Evolutionary conservation across 2,113 vertebrate species (phyloP).

Genomic region (Sceloporus tristichus): DNA sequence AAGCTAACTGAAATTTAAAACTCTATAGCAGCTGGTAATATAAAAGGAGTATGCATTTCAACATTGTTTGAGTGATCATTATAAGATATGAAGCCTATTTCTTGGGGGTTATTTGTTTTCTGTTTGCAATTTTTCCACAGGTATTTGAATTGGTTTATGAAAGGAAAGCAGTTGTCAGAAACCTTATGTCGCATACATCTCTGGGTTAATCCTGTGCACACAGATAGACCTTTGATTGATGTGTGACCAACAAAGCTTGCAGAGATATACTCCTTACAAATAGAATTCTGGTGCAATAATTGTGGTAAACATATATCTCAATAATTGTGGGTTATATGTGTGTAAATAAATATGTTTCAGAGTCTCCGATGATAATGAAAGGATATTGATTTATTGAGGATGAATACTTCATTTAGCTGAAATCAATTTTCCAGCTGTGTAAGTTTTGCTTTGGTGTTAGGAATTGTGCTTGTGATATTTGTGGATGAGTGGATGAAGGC

Average conservation of each 20-base stretch:
- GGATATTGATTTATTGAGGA: background rate
- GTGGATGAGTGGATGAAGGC: conserved; percentile 10
- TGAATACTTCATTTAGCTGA: background rate
- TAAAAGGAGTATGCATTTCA: background rate
- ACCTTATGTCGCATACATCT: background rate
- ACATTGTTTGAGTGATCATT: background rate
- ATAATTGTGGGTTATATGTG: background rate
- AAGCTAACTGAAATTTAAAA: background rate
- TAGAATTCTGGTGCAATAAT: conserved; percentile 10
- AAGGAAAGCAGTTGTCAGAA: background rate
- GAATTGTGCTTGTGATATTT: conserved; percentile 17
- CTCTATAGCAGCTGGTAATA: background rate
- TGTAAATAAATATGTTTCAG: background rate
- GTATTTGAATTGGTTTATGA: background rate
- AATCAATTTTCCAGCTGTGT: background rate
- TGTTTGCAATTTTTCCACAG: background rate
- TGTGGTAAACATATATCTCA: background rate
- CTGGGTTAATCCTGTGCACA: background rate
- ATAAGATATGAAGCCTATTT: background rate
- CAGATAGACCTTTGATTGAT: conserved; percentile 14
- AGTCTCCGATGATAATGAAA: background rate
- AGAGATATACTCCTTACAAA: background rate
- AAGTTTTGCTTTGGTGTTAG: background rate
- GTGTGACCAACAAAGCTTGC: background rate
- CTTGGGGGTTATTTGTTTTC: background rate